These are phyloP conservation scores for Ispidina lecontei DNA, from an alignment of 2,797 vertebrate species.

Conservation along the genomic window DNA sequence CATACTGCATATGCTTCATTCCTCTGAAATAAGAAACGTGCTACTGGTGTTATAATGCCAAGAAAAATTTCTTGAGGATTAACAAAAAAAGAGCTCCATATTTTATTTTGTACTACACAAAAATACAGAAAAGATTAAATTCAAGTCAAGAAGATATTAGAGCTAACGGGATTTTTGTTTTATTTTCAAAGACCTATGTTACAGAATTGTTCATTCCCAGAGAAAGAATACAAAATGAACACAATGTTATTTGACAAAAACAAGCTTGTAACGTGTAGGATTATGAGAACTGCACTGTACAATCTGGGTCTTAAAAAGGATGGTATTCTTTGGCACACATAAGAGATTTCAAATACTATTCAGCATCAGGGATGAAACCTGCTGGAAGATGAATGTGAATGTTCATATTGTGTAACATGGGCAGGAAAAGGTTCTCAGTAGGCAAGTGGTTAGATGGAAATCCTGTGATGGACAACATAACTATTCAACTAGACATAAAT, in stretches of 20 bases:
- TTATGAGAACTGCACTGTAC: slow-evolving; percentile 71
- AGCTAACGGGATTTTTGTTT: slow-evolving; percentile 58
- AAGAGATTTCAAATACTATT: slow-evolving; percentile 45
- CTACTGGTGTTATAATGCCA: slow-evolving; percentile 30
- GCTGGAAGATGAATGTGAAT: slow-evolving; percentile 33
- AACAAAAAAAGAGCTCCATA: slow-evolving; percentile 58
- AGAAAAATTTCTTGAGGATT: slow-evolving; percentile 42
- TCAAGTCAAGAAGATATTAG: slow-evolving; percentile 54
- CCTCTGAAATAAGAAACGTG: not conserved
- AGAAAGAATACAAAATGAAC: slow-evolving; percentile 79
- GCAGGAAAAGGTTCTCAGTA: slow-evolving; percentile 3
- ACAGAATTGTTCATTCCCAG: slow-evolving; percentile 76
- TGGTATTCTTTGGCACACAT: slow-evolving; percentile 28
- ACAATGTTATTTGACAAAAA: slow-evolving; percentile 71
- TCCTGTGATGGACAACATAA: not conserved
- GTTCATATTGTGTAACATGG: not conserved
- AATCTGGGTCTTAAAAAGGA: slow-evolving; percentile 67
- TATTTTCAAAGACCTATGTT: slow-evolving; percentile 56
- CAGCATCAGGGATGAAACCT: slow-evolving; percentile 17
- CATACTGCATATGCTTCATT: not conserved
- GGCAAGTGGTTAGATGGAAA: slow-evolving; percentile 5
- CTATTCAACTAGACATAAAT: not conserved
- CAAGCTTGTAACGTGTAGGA: slow-evolving; percentile 73
- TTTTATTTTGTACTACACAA: slow-evolving; percentile 67
- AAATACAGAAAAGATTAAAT: slow-evolving; percentile 80